These are phyloP conservation scores for Sebastes baramenuke DNA, from an alignment of 2,797 vertebrate genomes.

Conservation along the genomic window DNA sequence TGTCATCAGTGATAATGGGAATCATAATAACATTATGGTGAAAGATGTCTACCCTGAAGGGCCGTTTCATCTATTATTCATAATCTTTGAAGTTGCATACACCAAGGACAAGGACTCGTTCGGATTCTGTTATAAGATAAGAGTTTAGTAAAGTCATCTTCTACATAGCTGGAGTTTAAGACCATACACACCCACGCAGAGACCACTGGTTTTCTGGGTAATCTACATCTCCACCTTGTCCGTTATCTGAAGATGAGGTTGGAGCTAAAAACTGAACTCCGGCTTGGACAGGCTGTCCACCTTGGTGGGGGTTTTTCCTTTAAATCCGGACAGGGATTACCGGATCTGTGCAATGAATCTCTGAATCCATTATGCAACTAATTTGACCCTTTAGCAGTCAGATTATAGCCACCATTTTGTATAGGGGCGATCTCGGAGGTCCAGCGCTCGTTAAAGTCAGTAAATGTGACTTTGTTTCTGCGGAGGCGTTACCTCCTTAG, in stretches of 20 bases:
- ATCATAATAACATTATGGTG: not conserved
- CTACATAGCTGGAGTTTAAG: not conserved
- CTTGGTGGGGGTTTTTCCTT: conserved; percentile 45
- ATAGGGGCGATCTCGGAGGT: conserved; percentile 8
- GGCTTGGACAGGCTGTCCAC: conserved; percentile 31
- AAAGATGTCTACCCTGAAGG: not conserved
- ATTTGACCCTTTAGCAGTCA: conserved; percentile 64
- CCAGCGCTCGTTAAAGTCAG: not conserved
- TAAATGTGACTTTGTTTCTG: not conserved
- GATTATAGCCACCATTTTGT: conserved; percentile 49
- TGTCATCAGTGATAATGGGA: not conserved
- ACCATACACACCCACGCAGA: not conserved
- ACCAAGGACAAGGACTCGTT: not conserved
- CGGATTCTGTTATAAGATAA: not conserved
- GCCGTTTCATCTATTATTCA: not conserved
- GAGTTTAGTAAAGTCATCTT: not conserved
- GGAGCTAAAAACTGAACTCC: conserved; percentile 14
- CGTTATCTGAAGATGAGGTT: not conserved
- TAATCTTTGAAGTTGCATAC: not conserved
- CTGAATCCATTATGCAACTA: conserved; percentile 70
- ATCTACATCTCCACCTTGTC: not conserved
- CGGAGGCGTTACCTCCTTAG: not conserved
- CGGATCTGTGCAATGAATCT: conserved; percentile 49
- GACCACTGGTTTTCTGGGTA: not conserved
- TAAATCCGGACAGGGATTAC: conserved; percentile 76